Conservation (phyloP, 2,113 vertebrate species). For the Ochotona princeps region DNA sequence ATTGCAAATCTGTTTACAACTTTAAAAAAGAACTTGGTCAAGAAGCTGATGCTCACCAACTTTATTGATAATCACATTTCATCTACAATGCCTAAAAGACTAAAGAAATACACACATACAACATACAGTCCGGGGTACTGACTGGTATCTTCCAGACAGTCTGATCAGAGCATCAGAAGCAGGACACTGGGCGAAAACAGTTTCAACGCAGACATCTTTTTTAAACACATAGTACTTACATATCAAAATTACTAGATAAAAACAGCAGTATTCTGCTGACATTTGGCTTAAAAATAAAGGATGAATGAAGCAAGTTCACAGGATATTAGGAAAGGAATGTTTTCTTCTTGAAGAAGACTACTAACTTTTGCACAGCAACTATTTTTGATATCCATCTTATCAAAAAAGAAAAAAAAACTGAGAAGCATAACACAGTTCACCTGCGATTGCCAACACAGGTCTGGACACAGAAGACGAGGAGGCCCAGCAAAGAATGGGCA, state of each 20-base stretch:
- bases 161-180: conserved; percentile 81
- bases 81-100: conserved; percentile 77
- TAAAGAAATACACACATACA: conserved; percentile 67
- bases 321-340: conserved; percentile 87
- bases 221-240: conserved; percentile 73
- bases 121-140: conserved; percentile 79
- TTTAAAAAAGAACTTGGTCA: conserved; percentile 52
- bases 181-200: conserved; percentile 70
- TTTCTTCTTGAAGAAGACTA: conserved; percentile 92
- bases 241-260: conserved; percentile 86
- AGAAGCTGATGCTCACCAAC: conserved; percentile 73
- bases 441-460: conserved; percentile 36
- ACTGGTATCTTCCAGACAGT: conserved; percentile 83
- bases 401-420: conserved; percentile 81
- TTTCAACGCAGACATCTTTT: conserved; percentile 74
- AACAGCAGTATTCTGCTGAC: conserved; percentile 86
- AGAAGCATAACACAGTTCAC: conserved; percentile 55
- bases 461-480: conserved; percentile 7
- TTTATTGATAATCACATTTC: conserved; percentile 83
- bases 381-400: conserved; percentile 89
- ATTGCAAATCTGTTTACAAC: conserved; percentile 60
- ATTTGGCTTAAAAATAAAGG: conserved; percentile 87
- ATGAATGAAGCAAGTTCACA: conserved; percentile 86
- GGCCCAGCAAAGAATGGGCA: background rate
- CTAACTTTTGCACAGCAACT: conserved; percentile 92